phyloP scores from a whole-genome alignment of 2,888 invertebrate species.

The Siphlonurus alternatus region DNA sequence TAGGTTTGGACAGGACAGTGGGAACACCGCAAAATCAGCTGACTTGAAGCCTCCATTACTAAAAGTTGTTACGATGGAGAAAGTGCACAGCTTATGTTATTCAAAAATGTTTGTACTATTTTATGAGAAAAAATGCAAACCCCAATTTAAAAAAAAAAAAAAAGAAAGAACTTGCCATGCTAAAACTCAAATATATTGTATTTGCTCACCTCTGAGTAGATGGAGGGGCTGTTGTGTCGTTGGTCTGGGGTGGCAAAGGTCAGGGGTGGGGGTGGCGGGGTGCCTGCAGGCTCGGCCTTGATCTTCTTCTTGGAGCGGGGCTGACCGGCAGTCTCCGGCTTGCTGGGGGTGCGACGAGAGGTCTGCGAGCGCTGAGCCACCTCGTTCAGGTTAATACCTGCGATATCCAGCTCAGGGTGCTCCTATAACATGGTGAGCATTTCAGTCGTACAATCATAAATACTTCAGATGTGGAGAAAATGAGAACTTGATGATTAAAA shows the following conservation, averaged over 20 bases:
- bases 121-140: neutral
- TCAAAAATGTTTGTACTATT: neutral
- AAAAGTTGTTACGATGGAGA: too few species aligned
- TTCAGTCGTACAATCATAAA: neutral
- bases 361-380: slow-evolving; percentile 35
- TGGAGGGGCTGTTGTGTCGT: neutral
- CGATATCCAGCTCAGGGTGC: slow-evolving; percentile 58
- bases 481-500: too few species aligned
- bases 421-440: slow-evolving; percentile 26
- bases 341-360: slow-evolving; percentile 22
- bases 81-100: too few species aligned
- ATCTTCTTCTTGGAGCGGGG: slow-evolving; percentile 24
- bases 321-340: slow-evolving; percentile 21
- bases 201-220: neutral
- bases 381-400: slow-evolving; percentile 58
- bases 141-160: too few species aligned
- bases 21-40: too few species aligned
- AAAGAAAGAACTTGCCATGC: neutral
- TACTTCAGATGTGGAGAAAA: too few species aligned
- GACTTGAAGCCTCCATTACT: too few species aligned
- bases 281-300: slow-evolving; percentile 20
- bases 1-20: too few species aligned
- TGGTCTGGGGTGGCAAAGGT: slow-evolving; percentile 22
- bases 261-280: slow-evolving; percentile 27
- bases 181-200: too few species aligned